phyloP scores from a whole-genome alignment of 2,113 vertebrate genomes.

The human (Homo sapiens) region GRCh38 chr5:136527501-136528000 shows the following conservation, averaged over 20 bases:
- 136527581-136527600: background rate
- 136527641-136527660: background rate
- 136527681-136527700: background rate
- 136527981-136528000: background rate
- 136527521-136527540: background rate
- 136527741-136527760: background rate
- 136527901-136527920: background rate
- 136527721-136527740: background rate
- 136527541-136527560: background rate
- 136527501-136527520: background rate
- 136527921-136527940: background rate
- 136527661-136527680: background rate
- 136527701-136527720: background rate
- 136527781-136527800: background rate
- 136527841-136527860: background rate
- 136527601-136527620: background rate
- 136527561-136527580: background rate
- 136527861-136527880: background rate
- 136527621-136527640: background rate
- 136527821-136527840: slow-evolving; percentile 7
- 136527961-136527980: background rate
- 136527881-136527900: background rate
- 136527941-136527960: background rate
- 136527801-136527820: background rate
- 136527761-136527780: background rate